Evolutionary conservation across 2,888 invertebrate genomes (phyloP), one percentile per base, ranked within the genome.

Genomic region (Tenodera sinensis): DNA sequence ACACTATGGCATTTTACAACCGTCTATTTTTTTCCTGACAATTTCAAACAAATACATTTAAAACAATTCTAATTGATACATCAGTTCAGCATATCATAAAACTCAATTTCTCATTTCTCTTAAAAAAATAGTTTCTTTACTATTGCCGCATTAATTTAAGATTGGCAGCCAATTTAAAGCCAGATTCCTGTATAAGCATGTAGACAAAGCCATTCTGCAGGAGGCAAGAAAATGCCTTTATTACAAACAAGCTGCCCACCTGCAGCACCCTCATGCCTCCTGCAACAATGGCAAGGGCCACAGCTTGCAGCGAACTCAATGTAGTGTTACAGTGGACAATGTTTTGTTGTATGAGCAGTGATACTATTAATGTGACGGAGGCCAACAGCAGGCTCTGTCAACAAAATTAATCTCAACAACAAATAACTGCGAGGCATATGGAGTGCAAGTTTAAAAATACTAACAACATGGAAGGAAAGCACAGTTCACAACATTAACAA

Each of bases 1-100:
- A 90, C 89, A 90, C 84, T 83, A 88, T 84, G 83, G 81, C 89
- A 85, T 54, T 90, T 84, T 84, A 89, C 89, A 30, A 88, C 28
- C 84, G 15, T 47, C 85, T 42, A 71, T 71, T 71, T 71, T 71
- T 71, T 42, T 42, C 14, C 4, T 71, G 54, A 71, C 54, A 71
- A 71, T 71, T 71, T 71, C 54, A 71, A 71, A 71, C 54, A 71
- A 71, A 71, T 47, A 71, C 20, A 71, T 71, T 71, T 20, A 71
- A 71, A 71, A 71, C 54, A 71, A 71, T 71, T 71, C 54, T 71
- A 71, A 71, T 71, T 71, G 54, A 71, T 71, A 71, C 54, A 71
- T 71, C 54, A 71, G 54, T 71, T 71, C 54, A 71, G 54, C 54
- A 71, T 25, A 71, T 71, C 54, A 25, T 71, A 71, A 71, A 71